phyloP scores from a whole-genome alignment of 2,797 vertebrate genomes.

The Pyrocephalus nanus region DNA sequence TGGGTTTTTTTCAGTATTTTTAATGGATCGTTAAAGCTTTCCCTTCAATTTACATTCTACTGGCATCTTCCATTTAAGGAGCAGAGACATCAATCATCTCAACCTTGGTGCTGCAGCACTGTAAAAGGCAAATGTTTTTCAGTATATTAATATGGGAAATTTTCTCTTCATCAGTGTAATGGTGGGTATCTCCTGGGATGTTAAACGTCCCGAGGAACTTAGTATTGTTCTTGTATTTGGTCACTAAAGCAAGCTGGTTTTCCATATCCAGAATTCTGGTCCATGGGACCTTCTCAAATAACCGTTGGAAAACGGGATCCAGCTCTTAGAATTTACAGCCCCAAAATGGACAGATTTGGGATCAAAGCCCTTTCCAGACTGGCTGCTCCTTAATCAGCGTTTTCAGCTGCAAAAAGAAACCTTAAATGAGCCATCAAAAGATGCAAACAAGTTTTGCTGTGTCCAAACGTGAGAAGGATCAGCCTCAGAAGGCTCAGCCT shows the following conservation, averaged over 20 bases:
- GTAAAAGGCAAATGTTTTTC: not conserved
- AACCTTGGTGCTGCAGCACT: not conserved
- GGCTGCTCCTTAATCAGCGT: not conserved
- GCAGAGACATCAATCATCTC: not conserved
- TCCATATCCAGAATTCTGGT: not conserved
- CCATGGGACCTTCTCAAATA: not conserved
- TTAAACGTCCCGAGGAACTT: not conserved
- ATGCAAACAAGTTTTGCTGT: not conserved
- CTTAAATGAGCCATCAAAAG: not conserved
- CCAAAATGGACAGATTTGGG: not conserved
- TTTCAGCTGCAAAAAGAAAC: not conserved
- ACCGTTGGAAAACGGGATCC: not conserved
- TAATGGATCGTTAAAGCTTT: not conserved
- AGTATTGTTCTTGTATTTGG: accelerated
- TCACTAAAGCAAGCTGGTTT: not conserved
- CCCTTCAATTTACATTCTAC: not conserved
- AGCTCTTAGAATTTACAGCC: not conserved
- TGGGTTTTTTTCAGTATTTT: not conserved
- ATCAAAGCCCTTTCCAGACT: not conserved
- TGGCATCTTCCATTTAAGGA: not conserved
- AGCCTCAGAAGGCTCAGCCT: not conserved
- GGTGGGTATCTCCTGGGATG: not conserved
- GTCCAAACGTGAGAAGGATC: not conserved
- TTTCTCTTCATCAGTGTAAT: not conserved
- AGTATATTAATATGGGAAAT: not conserved